These are phyloP conservation scores for Noctua janthe DNA, from an alignment of 2,888 invertebrate species.

Conservation along the genomic window DNA sequence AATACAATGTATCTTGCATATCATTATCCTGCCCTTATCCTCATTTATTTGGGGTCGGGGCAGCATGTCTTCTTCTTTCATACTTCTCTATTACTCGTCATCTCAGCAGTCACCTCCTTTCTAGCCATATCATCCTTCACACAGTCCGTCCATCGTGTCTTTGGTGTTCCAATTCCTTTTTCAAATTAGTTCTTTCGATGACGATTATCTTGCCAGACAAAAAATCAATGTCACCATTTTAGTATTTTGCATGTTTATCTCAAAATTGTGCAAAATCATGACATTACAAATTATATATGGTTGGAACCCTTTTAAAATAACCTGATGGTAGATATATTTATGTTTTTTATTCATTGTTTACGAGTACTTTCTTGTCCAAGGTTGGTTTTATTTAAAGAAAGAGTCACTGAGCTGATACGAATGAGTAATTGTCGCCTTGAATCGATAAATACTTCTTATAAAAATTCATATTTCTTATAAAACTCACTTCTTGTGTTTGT, in stretches of 20 bases:
- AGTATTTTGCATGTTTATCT: neutral
- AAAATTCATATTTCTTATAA: slow-evolving; percentile 64
- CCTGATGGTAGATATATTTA: slow-evolving; percentile 51
- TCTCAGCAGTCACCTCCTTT: no score
- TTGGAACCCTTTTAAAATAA: slow-evolving; percentile 51
- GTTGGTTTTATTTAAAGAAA: slow-evolving; percentile 75
- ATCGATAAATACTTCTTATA: slow-evolving; percentile 67
- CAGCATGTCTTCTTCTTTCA: no score
- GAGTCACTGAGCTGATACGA: slow-evolving; percentile 65
- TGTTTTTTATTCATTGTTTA: slow-evolving; percentile 67
- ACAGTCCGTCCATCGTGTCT: no score
- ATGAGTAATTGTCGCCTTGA: slow-evolving; percentile 78
- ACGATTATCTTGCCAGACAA: no score
- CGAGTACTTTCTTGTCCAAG: slow-evolving; percentile 67
- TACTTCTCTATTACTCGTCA: no score
- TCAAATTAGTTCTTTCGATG: neutral
- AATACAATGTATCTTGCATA: no score
- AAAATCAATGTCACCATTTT: neutral
- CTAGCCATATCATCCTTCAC: no score
- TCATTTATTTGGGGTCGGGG: no score
- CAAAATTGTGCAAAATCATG: slow-evolving; percentile 11
- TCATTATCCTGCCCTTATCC: no score
- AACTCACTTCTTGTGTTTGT: slow-evolving; percentile 48
- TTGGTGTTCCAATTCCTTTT: no score
- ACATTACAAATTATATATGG: slow-evolving; percentile 36